Percentiles rank a stretch among this genome's conserved stretches.
Conservation (phyloP, 2,113 vertebrate species). For the Amphiprion percula region DNA sequence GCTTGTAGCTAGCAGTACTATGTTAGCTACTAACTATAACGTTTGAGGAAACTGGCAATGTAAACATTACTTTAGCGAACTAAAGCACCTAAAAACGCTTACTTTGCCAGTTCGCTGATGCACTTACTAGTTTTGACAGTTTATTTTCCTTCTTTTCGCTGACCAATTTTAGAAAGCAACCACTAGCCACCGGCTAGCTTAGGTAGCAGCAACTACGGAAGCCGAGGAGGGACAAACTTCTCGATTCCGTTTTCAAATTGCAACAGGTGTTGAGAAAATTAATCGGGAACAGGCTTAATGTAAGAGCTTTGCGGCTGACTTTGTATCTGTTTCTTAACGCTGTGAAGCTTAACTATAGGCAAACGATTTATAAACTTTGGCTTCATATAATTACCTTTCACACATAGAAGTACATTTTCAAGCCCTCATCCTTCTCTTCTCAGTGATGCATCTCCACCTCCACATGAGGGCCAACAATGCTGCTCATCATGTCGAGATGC, state of each 20-base stretch:
- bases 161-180: background rate
- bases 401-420: background rate
- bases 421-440: background rate
- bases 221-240: background rate
- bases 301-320: background rate
- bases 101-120: background rate
- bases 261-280: background rate
- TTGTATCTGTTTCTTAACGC: background rate
- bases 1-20: background rate
- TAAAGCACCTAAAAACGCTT: background rate
- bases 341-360: too few relatives aligned
- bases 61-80: background rate
- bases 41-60: too few relatives aligned
- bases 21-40: background rate
- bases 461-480: background rate
- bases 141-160: background rate
- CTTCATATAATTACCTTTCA: background rate
- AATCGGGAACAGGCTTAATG: background rate
- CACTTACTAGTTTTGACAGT: background rate
- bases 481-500: background rate
- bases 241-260: background rate
- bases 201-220: constrained; percentile 23
- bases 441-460: background rate
- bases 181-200: background rate
- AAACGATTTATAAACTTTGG: background rate